Percentiles rank a stretch among this genome's conserved stretches.
These are phyloP conservation scores for Sterna hirundo DNA, from an alignment of 2,113 vertebrate species.

Conservation along the genomic window DNA sequence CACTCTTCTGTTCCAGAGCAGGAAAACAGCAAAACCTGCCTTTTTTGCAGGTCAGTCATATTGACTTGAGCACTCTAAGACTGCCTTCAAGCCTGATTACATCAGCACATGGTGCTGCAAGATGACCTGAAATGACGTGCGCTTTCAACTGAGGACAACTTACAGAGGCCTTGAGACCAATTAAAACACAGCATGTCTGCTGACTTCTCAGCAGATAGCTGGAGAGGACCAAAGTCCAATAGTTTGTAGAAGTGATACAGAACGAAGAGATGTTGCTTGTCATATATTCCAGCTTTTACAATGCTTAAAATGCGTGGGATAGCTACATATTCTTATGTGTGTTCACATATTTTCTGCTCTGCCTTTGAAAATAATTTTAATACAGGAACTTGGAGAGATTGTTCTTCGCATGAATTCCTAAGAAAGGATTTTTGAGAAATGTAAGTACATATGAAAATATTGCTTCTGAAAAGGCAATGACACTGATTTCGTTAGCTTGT, in stretches of 20 bases:
- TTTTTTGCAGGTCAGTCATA: not conserved
- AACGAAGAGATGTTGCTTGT: not conserved
- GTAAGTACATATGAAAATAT: not conserved
- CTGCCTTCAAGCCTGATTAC: not conserved
- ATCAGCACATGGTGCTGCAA: not conserved
- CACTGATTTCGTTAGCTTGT: not conserved
- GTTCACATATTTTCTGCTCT: not conserved
- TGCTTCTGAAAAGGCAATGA: not conserved
- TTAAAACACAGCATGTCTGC: not conserved
- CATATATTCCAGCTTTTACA: not conserved
- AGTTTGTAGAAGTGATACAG: not conserved
- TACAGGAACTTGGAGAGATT: not conserved
- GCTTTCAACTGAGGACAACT: not conserved
- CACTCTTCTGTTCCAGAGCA: not conserved
- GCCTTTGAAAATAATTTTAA: not conserved
- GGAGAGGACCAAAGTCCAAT: not conserved
- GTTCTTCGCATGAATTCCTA: not conserved
- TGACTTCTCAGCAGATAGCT: not conserved
- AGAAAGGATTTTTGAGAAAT: not conserved
- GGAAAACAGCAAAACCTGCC: not conserved
- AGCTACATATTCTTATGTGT: not conserved
- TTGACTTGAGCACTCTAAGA: not conserved
- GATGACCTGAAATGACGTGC: not conserved
- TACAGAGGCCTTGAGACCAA: not conserved
- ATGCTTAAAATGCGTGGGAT: not conserved